phyloP scores from a whole-genome alignment of 1,140 invertebrate genomes.

The Lethrus apterus region DNA sequence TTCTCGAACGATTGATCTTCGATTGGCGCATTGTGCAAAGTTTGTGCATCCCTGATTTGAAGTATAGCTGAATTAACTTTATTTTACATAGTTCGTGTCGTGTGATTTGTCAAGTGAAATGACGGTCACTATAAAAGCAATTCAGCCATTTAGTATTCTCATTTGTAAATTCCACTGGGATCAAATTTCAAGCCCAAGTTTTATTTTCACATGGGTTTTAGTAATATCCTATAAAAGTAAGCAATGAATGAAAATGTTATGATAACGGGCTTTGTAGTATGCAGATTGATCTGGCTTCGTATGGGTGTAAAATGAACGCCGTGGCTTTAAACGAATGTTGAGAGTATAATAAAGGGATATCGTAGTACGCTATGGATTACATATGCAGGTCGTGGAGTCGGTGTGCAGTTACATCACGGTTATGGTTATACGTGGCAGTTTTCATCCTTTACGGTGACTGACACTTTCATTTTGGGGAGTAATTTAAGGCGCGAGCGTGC shows the following conservation, averaged over 20 bases:
- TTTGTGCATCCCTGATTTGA: too few species aligned
- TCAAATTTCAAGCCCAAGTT: too few species aligned
- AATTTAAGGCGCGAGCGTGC: constrained; percentile 17
- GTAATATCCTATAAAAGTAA: constrained; percentile 12
- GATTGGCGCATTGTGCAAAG: too few species aligned
- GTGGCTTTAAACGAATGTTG: constrained; percentile 8
- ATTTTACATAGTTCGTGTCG: too few species aligned
- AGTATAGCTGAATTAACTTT: too few species aligned
- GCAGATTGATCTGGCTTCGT: constrained; percentile 11
- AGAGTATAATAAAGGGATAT: constrained; percentile 14
- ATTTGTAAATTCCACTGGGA: too few species aligned
- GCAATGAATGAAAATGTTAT: constrained; percentile 13
- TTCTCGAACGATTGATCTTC: too few species aligned
- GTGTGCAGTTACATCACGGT: constrained; percentile 20
- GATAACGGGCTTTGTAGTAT: constrained; percentile 6
- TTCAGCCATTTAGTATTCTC: too few species aligned
- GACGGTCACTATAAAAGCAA: too few species aligned
- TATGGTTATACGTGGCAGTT: constrained; percentile 22
- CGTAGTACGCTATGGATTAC: constrained; percentile 11
- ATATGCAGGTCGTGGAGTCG: constrained; percentile 13
- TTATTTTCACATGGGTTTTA: too few species aligned
- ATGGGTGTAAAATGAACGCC: constrained; percentile 7
- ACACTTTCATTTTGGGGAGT: constrained; percentile 21
- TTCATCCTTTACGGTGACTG: constrained; percentile 21
- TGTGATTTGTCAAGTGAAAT: too few species aligned